phyloP scores from a whole-genome alignment of 2,888 invertebrate genomes.

The Amiota mariae region DNA sequence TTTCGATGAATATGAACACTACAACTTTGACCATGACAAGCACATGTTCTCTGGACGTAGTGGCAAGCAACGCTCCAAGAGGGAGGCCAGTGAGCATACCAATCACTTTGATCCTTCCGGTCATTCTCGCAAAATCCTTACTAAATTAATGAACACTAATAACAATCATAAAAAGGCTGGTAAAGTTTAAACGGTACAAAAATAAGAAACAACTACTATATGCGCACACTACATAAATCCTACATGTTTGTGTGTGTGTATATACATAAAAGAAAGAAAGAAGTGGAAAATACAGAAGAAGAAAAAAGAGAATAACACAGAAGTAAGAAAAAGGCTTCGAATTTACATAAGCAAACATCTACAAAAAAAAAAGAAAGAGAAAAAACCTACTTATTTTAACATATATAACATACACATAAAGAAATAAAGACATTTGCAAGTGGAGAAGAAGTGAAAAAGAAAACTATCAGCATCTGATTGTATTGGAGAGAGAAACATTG shows the following conservation, averaged over 20 bases:
- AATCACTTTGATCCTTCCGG: slow-evolving; percentile 94
- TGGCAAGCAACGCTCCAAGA: slow-evolving; percentile 92
- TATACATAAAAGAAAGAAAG: slow-evolving; percentile 30
- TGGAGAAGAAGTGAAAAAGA: slow-evolving; percentile 21
- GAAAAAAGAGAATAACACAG: slow-evolving; percentile 27
- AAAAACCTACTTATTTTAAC: slow-evolving; percentile 36
- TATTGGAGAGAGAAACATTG: too few relatives aligned
- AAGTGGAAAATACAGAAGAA: slow-evolving; percentile 32
- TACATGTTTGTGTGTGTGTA: neutral
- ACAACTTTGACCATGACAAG: slow-evolving; percentile 95
- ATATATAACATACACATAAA: too few relatives aligned
- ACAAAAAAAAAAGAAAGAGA: slow-evolving; percentile 41
- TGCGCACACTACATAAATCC: neutral
- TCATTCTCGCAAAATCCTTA: slow-evolving; percentile 92
- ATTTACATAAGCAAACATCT: slow-evolving; percentile 37
- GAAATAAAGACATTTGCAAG: slow-evolving; percentile 26
- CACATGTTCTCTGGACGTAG: slow-evolving; percentile 89
- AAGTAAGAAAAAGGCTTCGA: slow-evolving; percentile 44
- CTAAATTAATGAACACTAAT: slow-evolving; percentile 88
- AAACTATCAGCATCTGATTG: neutral
- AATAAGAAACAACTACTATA: slow-evolving; percentile 18
- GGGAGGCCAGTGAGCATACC: slow-evolving; percentile 89
- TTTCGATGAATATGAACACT: slow-evolving; percentile 94
- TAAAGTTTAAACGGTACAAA: slow-evolving; percentile 54
- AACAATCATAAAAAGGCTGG: slow-evolving; percentile 83